phyloP scores from a whole-genome alignment of 2,797 vertebrate genomes.

The Morelia viridis region DNA sequence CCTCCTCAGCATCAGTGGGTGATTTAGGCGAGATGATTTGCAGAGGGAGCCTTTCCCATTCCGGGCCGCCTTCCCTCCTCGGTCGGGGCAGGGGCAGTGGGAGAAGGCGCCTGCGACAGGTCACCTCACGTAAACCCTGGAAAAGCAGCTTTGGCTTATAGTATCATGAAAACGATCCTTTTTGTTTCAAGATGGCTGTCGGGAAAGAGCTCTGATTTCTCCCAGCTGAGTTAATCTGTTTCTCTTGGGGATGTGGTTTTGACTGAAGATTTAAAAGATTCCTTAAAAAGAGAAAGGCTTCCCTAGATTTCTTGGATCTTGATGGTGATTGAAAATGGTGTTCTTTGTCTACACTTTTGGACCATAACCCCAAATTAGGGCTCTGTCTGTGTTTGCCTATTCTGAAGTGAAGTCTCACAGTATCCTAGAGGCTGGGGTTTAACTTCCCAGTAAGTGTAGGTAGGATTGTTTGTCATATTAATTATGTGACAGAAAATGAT shows the following conservation, averaged over 20 bases:
- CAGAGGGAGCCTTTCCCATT: not conserved
- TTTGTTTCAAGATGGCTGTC: conserved; percentile 20
- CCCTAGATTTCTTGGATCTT: not conserved
- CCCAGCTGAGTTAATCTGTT: not conserved
- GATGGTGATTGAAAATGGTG: not conserved
- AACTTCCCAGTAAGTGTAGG: not conserved
- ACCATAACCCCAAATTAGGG: not conserved
- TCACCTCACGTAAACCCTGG: not conserved
- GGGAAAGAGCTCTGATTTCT: not conserved
- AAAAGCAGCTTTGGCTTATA: not conserved
- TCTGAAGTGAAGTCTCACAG: not conserved
- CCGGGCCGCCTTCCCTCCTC: not conserved
- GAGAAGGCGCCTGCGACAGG: not conserved
- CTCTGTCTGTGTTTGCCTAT: not conserved
- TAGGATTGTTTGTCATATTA: not conserved
- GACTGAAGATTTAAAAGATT: not conserved
- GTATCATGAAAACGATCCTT: not conserved
- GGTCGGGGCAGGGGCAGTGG: not conserved
- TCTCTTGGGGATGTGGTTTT: not conserved
- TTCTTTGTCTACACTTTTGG: not conserved
- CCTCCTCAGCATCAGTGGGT: not conserved
- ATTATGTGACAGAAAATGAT: not conserved
- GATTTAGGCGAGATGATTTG: not conserved
- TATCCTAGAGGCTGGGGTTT: not conserved
- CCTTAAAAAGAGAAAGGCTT: not conserved